Evolutionary conservation across 2,888 invertebrate genomes (phyloP), one percentile per base, ranked within the genome.

Genomic region (Creontiades dilutus): DNA sequence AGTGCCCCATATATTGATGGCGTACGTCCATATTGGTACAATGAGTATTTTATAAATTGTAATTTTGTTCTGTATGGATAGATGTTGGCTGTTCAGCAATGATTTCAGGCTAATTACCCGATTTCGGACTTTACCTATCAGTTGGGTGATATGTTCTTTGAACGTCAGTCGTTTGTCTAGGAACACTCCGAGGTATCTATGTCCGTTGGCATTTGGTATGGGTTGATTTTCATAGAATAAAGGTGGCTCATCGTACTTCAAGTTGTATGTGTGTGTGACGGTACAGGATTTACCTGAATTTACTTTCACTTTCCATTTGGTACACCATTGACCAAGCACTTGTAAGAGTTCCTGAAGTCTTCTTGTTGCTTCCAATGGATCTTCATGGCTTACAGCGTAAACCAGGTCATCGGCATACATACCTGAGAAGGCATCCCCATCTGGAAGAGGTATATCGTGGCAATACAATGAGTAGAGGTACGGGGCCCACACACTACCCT

Each of bases 171-270:
- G n/a, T 14, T 16, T 14, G 7, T 37, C 37, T 37, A 37, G 7
- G 52, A 52, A 52, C 2, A 52, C 52, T 52, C 57, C n/a, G 12
- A n/a, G 7, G 7, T 57, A 57, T n/a, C 2, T 57, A 0, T n/a
- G 57, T 0, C n/a, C 57, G 12, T 0, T 57, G 16, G 57, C 57
- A n/a, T 57, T 57, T 7, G 57, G 7, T 14, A 57, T 57, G n/a
- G 37, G 37, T 7, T 76, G 76, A 3, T 13, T 7, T 7, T 2
- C 13, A 46, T 80, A 80, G 9, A 27, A 98, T 99, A 92, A 27
- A 19, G 0, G 23, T 16, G 37, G 76, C 13, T 76, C 76, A 3
- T 75, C 14, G 16, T 76, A 76, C 3, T 76, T 76, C 13, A 76
- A 0, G 76, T 76, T 27, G 76, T 76, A 76, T 37, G 76, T 37